These are phyloP conservation scores for Drosophila suzukii DNA, from an alignment of 1,140 invertebrate genomes.

Conservation along the genomic window DNA sequence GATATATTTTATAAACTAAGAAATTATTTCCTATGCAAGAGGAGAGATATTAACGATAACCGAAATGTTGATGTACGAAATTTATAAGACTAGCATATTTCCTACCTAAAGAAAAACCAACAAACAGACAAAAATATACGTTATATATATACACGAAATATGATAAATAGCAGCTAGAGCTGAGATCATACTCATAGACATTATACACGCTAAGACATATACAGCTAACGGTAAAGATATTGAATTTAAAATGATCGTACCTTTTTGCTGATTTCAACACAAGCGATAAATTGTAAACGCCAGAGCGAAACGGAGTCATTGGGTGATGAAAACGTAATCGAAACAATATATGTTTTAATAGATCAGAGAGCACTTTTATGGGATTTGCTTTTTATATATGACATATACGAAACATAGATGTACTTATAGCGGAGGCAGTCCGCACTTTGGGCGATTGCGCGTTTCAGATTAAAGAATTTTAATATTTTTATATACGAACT, in stretches of 20 bases:
- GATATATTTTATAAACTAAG: constrained; percentile 78
- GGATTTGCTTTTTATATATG: constrained; percentile 76
- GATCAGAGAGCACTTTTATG: constrained; percentile 64
- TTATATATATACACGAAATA: constrained; percentile 57
- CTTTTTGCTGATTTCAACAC: constrained; percentile 74
- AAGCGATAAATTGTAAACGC: constrained; percentile 15
- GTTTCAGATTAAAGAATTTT: constrained; percentile 77
- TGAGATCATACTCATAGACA: constrained; percentile 61
- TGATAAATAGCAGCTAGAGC: constrained; percentile 69
- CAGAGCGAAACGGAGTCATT: constrained; percentile 34
- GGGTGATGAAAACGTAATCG: constrained; percentile 68
- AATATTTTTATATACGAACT: constrained; percentile 76
- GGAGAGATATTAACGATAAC: constrained; percentile 59
- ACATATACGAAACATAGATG: constrained; percentile 18
- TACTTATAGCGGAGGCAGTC: constrained; percentile 16
- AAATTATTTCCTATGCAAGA: constrained; percentile 64
- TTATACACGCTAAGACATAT: constrained; percentile 30
- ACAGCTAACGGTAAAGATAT: constrained; percentile 49
- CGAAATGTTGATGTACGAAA: constrained; percentile 84
- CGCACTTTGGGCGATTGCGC: constrained; percentile 20
- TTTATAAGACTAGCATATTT: constrained; percentile 84
- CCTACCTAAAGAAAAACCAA: constrained; percentile 65
- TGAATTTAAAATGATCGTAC: constrained; percentile 76
- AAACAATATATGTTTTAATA: constrained; percentile 73
- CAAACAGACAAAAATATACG: constrained; percentile 53